Evolutionary conservation across 2,797 vertebrate species (phyloP).

Genomic region (Manis javanica): DNA sequence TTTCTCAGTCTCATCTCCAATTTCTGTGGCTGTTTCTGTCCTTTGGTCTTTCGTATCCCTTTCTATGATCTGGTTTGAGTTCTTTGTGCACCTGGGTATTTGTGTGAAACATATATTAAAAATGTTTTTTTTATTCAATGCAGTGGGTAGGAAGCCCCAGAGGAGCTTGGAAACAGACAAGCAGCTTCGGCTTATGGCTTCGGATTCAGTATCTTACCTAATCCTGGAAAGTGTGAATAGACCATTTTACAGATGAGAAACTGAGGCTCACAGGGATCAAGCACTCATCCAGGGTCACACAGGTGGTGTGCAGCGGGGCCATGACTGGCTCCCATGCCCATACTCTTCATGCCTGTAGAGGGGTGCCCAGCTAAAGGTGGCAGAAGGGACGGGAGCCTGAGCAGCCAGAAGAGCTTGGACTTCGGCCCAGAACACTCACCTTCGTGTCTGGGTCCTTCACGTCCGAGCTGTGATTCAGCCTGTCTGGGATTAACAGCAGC

Average conservation of each 20-base stretch:
- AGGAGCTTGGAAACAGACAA: neutral
- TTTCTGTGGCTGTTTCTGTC: neutral
- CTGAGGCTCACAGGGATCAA: neutral
- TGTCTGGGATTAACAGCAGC: neutral
- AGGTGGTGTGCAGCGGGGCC: too few species aligned
- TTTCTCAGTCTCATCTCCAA: neutral
- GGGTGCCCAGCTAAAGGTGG: neutral
- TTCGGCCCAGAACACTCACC: neutral
- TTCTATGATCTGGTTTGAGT: neutral
- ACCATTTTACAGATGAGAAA: neutral
- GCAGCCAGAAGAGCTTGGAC: neutral
- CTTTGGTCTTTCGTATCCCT: neutral
- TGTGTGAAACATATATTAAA: neutral
- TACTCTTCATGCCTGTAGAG: neutral
- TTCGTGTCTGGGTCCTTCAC: neutral
- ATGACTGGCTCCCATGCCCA: neutral
- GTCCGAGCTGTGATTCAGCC: rapidly evolving
- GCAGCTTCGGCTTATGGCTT: neutral
- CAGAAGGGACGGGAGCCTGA: rapidly evolving
- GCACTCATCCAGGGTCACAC: too few species aligned
- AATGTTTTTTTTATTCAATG: neutral
- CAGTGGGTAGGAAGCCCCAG: neutral
- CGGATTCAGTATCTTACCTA: neutral
- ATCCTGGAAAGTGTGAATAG: neutral
- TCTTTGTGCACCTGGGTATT: neutral